A percentile compares a stretch with the other conserved stretches of the same genome.
phyloP scores from a whole-genome alignment of 37 sponge, comb jelly and placozoan species.

The Oopsacas minuta region DNA sequence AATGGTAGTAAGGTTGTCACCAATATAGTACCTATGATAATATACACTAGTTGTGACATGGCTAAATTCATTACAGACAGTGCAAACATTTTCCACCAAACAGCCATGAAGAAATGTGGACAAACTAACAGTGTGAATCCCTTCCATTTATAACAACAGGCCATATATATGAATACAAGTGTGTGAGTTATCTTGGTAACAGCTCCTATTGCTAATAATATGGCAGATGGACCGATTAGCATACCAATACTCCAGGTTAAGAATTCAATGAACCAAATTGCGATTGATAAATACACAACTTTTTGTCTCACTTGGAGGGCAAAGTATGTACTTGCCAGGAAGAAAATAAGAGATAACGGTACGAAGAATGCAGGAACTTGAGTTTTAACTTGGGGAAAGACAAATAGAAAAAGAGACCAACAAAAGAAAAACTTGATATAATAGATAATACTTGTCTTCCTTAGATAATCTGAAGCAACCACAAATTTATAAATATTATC shows the following conservation, averaged over 20 bases:
- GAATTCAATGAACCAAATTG: not conserved
- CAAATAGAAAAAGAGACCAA: not conserved
- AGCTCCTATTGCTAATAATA: not conserved
- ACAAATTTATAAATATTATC: slow-evolving; percentile 5
- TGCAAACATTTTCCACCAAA: slow-evolving; percentile 17
- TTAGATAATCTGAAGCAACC: not conserved
- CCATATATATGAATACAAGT: not conserved
- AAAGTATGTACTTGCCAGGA: not conserved
- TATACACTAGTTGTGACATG: not conserved
- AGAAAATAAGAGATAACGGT: not conserved
- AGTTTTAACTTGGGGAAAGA: not conserved
- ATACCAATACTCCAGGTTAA: not conserved
- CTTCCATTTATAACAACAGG: slow-evolving; percentile 12
- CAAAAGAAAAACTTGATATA: not conserved
- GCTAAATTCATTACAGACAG: not conserved
- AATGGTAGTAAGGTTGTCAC: not conserved
- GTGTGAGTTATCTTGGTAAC: not conserved
- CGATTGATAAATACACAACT: not conserved
- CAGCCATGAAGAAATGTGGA: not conserved
- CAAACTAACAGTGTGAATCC: not conserved
- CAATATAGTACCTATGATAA: not conserved
- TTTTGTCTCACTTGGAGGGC: not conserved
- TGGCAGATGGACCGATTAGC: not conserved
- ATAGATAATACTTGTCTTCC: not conserved
- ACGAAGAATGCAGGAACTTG: slow-evolving; percentile 11